Evolutionary conservation across 1,140 invertebrate genomes (phyloP).

Genomic region (Nylanderia fulva): DNA sequence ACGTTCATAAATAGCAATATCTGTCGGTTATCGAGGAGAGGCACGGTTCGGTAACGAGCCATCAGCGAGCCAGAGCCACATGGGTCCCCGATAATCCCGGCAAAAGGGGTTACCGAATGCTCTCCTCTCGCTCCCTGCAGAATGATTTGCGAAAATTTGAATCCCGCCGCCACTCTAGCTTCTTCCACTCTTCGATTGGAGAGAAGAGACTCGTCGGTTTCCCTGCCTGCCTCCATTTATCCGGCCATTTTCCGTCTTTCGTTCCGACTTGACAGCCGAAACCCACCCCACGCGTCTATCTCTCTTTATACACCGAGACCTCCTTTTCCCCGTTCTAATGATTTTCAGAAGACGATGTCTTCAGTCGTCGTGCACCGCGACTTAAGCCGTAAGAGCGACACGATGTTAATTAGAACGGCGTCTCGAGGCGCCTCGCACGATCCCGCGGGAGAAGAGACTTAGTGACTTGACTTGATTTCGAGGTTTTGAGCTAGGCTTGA

Average conservation of each 20-base stretch:
- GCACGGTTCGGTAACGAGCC: constrained; percentile 83
- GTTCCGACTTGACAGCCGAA: constrained; percentile 49
- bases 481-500: constrained; percentile 79
- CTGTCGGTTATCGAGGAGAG: constrained; percentile 83
- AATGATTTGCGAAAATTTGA: constrained; percentile 84
- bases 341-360: constrained; percentile 74
- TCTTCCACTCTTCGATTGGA: constrained; percentile 29
- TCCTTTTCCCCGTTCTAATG: constrained; percentile 68
- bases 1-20: constrained; percentile 85
- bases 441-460: constrained; percentile 72
- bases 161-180: constrained; percentile 66
- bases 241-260: constrained; percentile 46
- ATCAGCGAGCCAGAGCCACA: constrained; percentile 82
- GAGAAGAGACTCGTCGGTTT: constrained; percentile 23
- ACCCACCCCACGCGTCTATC: not conserved
- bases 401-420: constrained; percentile 82
- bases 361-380: constrained; percentile 66
- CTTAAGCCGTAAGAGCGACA: constrained; percentile 78
- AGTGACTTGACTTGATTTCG: constrained; percentile 81
- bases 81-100: constrained; percentile 83
- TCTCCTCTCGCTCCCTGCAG: constrained; percentile 26
- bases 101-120: constrained; percentile 76
- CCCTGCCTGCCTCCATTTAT: constrained; percentile 35
- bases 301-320: not conserved
- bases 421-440: constrained; percentile 64